Evolutionary conservation across 1,140 invertebrate species (phyloP).

Genomic region (Hormaphis cornu): DNA sequence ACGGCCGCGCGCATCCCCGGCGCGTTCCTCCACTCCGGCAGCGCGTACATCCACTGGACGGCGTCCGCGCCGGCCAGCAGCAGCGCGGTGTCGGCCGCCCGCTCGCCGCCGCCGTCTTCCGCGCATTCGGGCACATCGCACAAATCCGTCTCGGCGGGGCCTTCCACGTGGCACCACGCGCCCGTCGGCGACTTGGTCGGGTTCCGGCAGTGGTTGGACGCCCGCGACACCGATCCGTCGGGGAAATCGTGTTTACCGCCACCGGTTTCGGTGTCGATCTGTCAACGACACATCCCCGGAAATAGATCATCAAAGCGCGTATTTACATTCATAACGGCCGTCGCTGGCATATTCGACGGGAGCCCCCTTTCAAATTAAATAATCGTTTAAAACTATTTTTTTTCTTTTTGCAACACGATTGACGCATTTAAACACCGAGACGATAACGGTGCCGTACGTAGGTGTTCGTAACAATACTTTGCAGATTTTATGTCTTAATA

Average conservation of each 20-base stretch:
- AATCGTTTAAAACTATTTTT: too few species aligned
- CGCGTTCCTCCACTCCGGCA: neutral
- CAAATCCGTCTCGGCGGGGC: neutral
- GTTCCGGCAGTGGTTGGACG: slow-evolving; percentile 15
- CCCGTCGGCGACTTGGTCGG: neutral
- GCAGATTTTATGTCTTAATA: too few species aligned
- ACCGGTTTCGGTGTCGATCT: neutral
- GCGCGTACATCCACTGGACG: slow-evolving; percentile 13
- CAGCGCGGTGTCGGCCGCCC: neutral
- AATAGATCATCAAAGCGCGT: too few species aligned
- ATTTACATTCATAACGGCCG: too few species aligned
- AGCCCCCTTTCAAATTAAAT: too few species aligned
- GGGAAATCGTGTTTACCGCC: neutral
- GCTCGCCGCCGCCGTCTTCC: neutral
- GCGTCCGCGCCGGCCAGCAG: neutral
- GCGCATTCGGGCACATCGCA: slow-evolving; percentile 2
- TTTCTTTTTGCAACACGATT: too few species aligned
- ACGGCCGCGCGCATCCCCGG: neutral
- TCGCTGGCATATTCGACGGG: too few species aligned
- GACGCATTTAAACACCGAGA: too few species aligned
- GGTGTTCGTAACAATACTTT: too few species aligned
- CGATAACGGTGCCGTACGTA: too few species aligned
- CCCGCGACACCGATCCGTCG: neutral
- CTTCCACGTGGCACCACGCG: neutral
- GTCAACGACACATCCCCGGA: too few species aligned